phyloP scores from a whole-genome alignment of 2,113 vertebrate genomes.

The Anthoscopus minutus region DNA sequence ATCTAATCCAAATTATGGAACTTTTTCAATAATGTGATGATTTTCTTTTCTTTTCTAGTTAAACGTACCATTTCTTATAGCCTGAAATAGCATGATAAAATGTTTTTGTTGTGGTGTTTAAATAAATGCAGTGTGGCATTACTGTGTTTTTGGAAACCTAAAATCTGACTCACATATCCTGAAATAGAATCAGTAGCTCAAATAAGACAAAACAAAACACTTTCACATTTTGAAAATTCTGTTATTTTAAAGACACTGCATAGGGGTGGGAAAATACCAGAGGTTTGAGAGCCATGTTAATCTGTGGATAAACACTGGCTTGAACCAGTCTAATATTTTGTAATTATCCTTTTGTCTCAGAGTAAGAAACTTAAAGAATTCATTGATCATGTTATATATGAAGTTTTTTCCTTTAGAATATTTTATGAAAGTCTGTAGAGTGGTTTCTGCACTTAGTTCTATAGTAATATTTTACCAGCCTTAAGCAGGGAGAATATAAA shows the following conservation, averaged over 20 bases:
- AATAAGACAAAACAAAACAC: background rate
- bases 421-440: background rate
- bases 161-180: background rate
- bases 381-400: background rate
- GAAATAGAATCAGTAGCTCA: background rate
- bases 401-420: background rate
- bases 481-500: background rate
- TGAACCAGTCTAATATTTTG: background rate
- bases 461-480: background rate
- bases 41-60: background rate
- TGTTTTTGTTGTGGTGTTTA: background rate
- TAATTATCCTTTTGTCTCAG: background rate
- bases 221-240: background rate
- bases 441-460: background rate
- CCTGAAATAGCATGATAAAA: background rate
- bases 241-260: background rate
- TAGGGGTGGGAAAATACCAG: background rate
- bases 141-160: background rate
- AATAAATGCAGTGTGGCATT: background rate
- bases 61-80: background rate
- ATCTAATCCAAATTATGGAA: background rate
- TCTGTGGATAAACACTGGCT: background rate
- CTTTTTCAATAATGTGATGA: background rate
- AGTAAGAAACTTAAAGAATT: background rate
- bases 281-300: background rate